phyloP scores from a whole-genome alignment of 2,797 vertebrate genomes.

The Crocidura indochinensis region DNA sequence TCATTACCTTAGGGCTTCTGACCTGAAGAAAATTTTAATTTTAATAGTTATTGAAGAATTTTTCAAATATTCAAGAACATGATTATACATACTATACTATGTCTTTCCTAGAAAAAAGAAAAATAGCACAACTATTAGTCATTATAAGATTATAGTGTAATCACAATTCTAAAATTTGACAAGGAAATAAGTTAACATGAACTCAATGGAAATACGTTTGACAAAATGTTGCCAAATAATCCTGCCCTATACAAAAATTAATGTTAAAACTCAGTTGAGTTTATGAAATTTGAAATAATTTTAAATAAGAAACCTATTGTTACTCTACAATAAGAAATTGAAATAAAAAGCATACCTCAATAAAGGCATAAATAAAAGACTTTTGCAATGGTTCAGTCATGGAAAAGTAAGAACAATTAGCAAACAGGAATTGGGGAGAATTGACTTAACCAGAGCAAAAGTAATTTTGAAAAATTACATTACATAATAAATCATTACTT shows the following conservation, averaged over 20 bases:
- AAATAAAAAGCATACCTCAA: constrained; percentile 2
- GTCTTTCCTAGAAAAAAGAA: constrained; percentile 5
- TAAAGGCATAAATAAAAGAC: not conserved
- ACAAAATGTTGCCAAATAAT: not conserved
- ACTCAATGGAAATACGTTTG: not conserved
- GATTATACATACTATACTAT: not conserved
- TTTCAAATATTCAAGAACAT: constrained; percentile 18
- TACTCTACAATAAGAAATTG: not conserved
- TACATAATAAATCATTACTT: not conserved
- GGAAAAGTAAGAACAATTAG: not conserved
- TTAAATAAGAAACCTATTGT: constrained; percentile 51
- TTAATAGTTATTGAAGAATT: constrained; percentile 35
- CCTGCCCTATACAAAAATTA: not conserved
- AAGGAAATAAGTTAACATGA: not conserved
- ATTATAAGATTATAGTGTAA: constrained; percentile 38
- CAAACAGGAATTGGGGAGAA: not conserved
- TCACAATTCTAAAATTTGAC: constrained; percentile 11
- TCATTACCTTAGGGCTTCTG: constrained; percentile 28
- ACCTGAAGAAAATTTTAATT: constrained; percentile 32
- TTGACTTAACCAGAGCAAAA: constrained; percentile 28
- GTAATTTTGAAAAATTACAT: constrained; percentile 34
- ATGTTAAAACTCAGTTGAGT: not conserved
- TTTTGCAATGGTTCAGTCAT: constrained; percentile 2
- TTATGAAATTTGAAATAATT: constrained; percentile 7
- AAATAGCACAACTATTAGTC: not conserved